Base-by-base conservation (phyloP, 1,140 invertebrate genomes). In the Aphelinus certus region DNA sequence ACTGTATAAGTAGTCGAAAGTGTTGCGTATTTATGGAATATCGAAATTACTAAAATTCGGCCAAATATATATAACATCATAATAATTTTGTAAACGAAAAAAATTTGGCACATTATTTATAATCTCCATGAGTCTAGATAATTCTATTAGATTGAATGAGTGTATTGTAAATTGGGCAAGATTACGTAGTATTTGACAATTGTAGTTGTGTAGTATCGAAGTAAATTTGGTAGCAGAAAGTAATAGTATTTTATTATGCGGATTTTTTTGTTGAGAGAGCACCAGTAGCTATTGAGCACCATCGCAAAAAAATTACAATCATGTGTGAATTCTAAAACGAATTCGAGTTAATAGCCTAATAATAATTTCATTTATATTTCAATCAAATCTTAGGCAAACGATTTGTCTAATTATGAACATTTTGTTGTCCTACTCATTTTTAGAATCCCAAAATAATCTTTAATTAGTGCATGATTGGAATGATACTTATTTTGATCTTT, bases 221-320 rank as follows among this genome's bases (percentile, higher is more conserved):
- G 51, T 53, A 53, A 53, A 26, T 26, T 26, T 53, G 51, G 51
- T 53, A 53, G 4, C 26, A 26, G 51, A 9, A 53, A 9, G 9
- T 53, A 53, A 6, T 6, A 53, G 51, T 26, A 45, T 73, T 1
- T 5, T 7, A 61, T 67, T 60, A 65, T 55, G 64, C 61, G 53
- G 43, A 57, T 42, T 45, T 10, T 53, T 49, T 4, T n/a, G 45
- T 68, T 42, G 47, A 47, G 63, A 79, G 78, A 82, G 79, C 79
- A 83, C 79, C 80, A 80, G 78, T 76, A 70, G 77, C 75, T 63
- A 73, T 80, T 81, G 79, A 81, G 78, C 80, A 81, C 73, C 76
- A 58, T 75, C 57, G 65, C 63, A 61, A 26, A 55, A 64, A n/a
- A 64, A 77, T 63, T 57, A 76, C 47, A 73, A 71, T 70, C 43